Percentiles rank a stretch among this genome's conserved stretches.
phyloP scores from a whole-genome alignment of 2,888 invertebrate genomes.

The Hirtodrosophila histrioides region DNA sequence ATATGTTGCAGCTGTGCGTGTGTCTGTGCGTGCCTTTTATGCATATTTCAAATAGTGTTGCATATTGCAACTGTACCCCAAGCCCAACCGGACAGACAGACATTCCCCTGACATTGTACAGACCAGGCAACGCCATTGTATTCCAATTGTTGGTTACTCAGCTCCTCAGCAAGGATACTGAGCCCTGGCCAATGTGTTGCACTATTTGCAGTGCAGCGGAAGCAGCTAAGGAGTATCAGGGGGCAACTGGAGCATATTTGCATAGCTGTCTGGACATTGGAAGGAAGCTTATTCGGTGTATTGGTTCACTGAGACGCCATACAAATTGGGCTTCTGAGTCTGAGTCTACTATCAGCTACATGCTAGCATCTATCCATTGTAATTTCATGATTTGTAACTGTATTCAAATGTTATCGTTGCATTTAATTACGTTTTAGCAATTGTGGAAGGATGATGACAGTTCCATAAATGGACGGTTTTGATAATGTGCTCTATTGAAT shows the following conservation, averaged over 20 bases:
- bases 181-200: constrained; percentile 31
- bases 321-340: background rate
- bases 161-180: constrained; percentile 4
- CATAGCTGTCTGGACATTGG: constrained; percentile 49
- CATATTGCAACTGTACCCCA: constrained; percentile 47
- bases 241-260: constrained; percentile 45
- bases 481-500: no score
- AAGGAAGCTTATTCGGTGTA: constrained; percentile 47
- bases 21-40: constrained; percentile 36
- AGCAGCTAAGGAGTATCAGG: constrained; percentile 20
- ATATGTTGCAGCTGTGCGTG: constrained; percentile 36
- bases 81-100: constrained; percentile 24
- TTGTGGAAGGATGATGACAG: background rate
- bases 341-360: constrained; percentile 30
- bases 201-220: constrained; percentile 30
- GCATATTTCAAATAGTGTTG: constrained; percentile 61
- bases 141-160: constrained; percentile 36
- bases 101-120: constrained; percentile 34
- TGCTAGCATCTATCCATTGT: constrained; percentile 23
- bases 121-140: constrained; percentile 44
- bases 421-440: constrained; percentile 20
- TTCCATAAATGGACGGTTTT: background rate
- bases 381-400: constrained; percentile 28
- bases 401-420: constrained; percentile 42
- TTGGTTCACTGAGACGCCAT: constrained; percentile 27